Evolutionary conservation across 1,140 invertebrate species (phyloP), one percentile per base, ranked within the genome.

Genomic region (Spodoptera frugiperda): DNA sequence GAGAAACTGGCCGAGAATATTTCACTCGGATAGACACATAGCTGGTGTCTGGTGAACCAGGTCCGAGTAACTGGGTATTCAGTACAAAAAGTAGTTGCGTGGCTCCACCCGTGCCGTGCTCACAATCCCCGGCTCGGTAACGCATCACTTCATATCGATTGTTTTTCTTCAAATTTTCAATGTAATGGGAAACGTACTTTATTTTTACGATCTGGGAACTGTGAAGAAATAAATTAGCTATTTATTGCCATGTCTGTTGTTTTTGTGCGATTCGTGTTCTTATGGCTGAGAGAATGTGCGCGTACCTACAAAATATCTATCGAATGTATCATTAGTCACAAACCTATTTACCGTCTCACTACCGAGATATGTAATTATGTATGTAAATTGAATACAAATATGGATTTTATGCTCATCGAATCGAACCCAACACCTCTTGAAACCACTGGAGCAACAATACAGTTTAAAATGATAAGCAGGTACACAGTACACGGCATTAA

Each of bases 191-290:
- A 53, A 1, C 17, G 54, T 48, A 67, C 19, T 67, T 48, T 21
- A 67, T 67, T 48, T 67, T 67, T 67, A 67, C 17, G 63, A 67
- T 48, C 63, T 67, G 63, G 44, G 63, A 67, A 67, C 48, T 46
- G 44, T 25, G 44, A 48, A 67, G 48, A 67, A 48, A 67, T 39
- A 39, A 19, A 48, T 14, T n/a, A 44, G 11, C 63, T 49, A 25
- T 46, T 39, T 49, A 25, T 46, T 39, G 44, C 12, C 21, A 44
- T 63, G 15, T 14, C 21, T 25, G 53, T 3, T 25, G 59, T 63
- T 63, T 63, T 63, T 63, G 59, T 44, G 17, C 11, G 59, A 44
- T 5, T 25, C 59, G 33, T 8, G 33, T 39, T 6, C 33, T 39
- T 39, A 39, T 39, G 8, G 33, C 33, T 39, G 2, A 2, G 25